Conservation (phyloP, 1,140 invertebrate genomes). For the Cataglyphis hispanica region DNA sequence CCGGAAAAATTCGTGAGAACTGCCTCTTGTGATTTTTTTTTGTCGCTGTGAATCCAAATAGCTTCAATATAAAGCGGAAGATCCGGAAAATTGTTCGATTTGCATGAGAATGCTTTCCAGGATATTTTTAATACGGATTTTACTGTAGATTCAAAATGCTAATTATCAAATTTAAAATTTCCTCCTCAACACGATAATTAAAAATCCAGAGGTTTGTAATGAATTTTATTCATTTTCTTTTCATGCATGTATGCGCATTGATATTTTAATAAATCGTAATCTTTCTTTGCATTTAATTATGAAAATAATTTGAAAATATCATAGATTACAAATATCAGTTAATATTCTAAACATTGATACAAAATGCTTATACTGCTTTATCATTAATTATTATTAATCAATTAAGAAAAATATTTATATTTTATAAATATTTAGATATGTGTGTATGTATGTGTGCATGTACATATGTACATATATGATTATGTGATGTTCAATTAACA, state of each 20-base stretch:
- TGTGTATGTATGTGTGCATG: too few relatives aligned
- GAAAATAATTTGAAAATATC: too few relatives aligned
- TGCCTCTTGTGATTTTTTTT: neutral
- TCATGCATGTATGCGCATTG: too few relatives aligned
- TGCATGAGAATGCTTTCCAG: neutral
- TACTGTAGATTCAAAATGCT: neutral
- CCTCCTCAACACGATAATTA: neutral
- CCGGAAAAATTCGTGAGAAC: neutral
- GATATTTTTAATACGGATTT: neutral
- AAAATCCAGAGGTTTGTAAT: neutral
- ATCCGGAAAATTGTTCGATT: constrained; percentile 15
- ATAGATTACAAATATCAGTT: neutral
- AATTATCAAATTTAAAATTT: neutral
- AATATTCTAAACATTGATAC: neutral
- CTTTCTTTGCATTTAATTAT: too few relatives aligned
- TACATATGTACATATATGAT: too few relatives aligned
- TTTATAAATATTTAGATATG: too few relatives aligned
- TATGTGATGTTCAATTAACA: neutral
- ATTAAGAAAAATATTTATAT: neutral
- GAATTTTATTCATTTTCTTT: neutral
- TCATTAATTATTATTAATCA: neutral
- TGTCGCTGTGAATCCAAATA: neutral
- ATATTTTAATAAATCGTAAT: neutral
- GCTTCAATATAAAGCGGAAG: neutral
- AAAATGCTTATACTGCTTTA: neutral